A percentile compares a stretch with the other conserved stretches of the same genome.
Conservation (phyloP, 1,140 invertebrate species). For the Lysiphlebus fabarum region DNA sequence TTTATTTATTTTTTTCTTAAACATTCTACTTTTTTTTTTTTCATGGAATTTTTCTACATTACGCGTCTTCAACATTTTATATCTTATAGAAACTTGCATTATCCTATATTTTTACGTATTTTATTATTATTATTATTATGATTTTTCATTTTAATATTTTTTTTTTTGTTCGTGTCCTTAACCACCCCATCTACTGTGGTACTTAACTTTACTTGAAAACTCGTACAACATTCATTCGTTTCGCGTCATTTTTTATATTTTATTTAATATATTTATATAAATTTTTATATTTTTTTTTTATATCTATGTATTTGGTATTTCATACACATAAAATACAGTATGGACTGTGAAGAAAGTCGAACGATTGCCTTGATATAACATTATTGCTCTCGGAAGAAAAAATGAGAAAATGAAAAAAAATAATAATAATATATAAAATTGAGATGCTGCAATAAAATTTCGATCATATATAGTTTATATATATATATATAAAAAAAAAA, state of each 20-base stretch:
- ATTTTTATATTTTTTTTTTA: not conserved
- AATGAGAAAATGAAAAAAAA: not conserved
- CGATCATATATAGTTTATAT: not conserved
- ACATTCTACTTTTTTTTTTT: not conserved
- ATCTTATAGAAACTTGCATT: too few species aligned
- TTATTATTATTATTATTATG: too few species aligned
- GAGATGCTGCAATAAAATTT: constrained; percentile 10
- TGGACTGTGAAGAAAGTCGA: not conserved
- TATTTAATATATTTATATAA: not conserved
- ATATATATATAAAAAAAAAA: too few species aligned
- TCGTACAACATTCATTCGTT: constrained; percentile 1
- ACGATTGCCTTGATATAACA: constrained; percentile 12
- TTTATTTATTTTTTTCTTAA: not conserved
- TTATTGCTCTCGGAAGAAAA: constrained; percentile 6
- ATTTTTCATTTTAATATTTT: too few species aligned
- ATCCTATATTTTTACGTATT: too few species aligned
- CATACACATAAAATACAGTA: not conserved
- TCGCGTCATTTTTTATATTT: not conserved
- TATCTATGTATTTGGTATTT: constrained; percentile 6
- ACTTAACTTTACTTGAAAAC: constrained; percentile 11
- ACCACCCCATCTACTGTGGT: not conserved
- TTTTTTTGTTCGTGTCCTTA: not conserved
- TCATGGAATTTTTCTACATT: not conserved
- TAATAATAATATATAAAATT: too few species aligned
- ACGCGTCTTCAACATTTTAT: too few species aligned